Percentiles rank a stretch among this genome's conserved stretches.
Evolutionary conservation across 2,113 vertebrate species (phyloP).

Genomic region (Corythornis madagascariensis): DNA sequence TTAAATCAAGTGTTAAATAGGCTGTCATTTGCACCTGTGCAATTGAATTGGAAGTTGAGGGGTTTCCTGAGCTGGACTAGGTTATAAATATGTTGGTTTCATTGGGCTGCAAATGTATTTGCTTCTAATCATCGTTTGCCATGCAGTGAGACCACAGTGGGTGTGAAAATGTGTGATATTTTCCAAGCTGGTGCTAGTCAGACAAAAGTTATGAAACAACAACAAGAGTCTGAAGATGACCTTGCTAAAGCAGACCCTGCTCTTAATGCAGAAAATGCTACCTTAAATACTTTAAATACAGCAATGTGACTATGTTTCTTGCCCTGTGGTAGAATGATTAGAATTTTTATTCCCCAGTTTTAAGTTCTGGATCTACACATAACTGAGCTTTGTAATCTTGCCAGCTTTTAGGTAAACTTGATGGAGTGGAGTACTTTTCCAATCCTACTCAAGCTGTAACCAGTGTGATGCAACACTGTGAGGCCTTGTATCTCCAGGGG

Average conservation of each 20-base stretch:
- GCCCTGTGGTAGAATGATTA: not conserved
- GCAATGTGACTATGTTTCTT: not conserved
- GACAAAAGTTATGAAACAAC: constrained; percentile 78
- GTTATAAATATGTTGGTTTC: not conserved
- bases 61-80: not conserved
- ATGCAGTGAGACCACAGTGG: not conserved
- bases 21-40: constrained; percentile 10
- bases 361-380: not conserved
- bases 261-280: constrained; percentile 71
- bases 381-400: not conserved
- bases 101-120: not conserved
- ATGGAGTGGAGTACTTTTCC: constrained; percentile 79
- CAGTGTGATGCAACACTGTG: constrained; percentile 68
- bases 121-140: constrained; percentile 2
- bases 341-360: not conserved
- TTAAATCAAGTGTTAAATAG: constrained; percentile 25
- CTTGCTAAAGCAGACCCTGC: constrained; percentile 75
- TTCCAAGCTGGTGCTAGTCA: constrained; percentile 76
- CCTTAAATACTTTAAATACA: constrained; percentile 75
- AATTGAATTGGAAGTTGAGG: not conserved
- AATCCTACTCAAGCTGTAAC: constrained; percentile 72
- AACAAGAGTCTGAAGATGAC: constrained; percentile 76
- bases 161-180: constrained; percentile 15
- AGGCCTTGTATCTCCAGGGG: constrained; percentile 69
- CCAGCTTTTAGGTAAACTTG: constrained; percentile 72